Base-by-base conservation (phyloP, 1,140 invertebrate genomes). In the Drosophila albomicans region DNA sequence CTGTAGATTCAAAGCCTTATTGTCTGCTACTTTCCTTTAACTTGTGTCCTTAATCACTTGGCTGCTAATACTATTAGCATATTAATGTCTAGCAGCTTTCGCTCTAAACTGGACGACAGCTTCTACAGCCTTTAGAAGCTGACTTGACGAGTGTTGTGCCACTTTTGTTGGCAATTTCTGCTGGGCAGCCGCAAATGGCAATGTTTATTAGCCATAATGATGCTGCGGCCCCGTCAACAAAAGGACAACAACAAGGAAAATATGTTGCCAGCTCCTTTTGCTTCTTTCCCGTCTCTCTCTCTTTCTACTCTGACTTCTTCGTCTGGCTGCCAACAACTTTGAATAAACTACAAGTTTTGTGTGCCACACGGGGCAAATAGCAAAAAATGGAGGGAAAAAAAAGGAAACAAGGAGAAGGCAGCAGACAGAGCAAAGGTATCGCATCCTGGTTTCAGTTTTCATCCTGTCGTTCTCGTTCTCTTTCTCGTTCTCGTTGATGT, bases 171-270 rank as follows among this genome's bases (percentile, higher is more conserved):
- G 62, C 32, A 68, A 70, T 61, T 75, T 65, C 49, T 70, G 57
- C 43, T 49, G 65, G 79, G 54, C 84, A 77, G 76, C 82, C 82
- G 82, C 84, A 88, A 88, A 88, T 88, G 84, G 73, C 85, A 88
- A 89, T 88, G 84, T 89, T 88, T 88, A 88, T 88, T 88, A 89
- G 85, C 84, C 84, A 89, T 88, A 88, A 88, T 87, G 84, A 87
- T 88, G 84, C 84, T 88, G 82, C 84, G 85, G 79, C 73, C 46
- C 74, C 73, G 76, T 78, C 84, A 79, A 82, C 67, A 74, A 61
- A 51, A 56, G 64, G 30, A 25, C 46, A 57, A 56, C 63, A 79
- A 74, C 67, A 80, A 45, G 69, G 43, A 67, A 77, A 88, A 88
- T 88, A 88, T 84, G 84, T 75, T 52, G 64, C 46, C 10, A 20